phyloP scores from a whole-genome alignment of 2,113 vertebrate species.

The Bubo bubo region DNA sequence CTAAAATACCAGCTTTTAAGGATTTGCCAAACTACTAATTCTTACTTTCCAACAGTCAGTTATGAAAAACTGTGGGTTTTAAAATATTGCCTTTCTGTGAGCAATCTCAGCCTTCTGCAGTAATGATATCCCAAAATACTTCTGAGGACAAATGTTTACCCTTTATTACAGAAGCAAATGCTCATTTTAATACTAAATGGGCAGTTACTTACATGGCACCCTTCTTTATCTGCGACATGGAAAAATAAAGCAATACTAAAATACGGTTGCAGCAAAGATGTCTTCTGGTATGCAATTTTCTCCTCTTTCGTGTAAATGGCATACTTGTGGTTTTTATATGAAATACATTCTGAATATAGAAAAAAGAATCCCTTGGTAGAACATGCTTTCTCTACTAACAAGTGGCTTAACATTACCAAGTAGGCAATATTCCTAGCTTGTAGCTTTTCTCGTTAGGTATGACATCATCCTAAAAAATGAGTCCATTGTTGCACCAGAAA shows the following conservation, averaged over 20 bases:
- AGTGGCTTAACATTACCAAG: neutral
- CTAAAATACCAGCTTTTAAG: neutral
- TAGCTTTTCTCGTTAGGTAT: neutral
- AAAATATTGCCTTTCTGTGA: conserved; percentile 3
- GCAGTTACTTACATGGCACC: neutral
- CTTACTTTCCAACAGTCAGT: neutral
- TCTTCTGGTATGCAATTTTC: neutral
- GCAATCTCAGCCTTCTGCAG: neutral
- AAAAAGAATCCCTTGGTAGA: neutral
- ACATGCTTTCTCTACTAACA: neutral
- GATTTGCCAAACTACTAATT: neutral
- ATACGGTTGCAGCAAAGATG: neutral
- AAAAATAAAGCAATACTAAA: neutral
- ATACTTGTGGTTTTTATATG: neutral
- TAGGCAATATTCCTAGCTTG: neutral
- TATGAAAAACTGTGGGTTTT: neutral
- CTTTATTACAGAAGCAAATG: neutral
- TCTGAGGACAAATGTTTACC: neutral
- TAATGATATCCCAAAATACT: neutral
- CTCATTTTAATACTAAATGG: neutral
- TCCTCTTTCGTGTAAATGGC: neutral
- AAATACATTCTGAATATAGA: neutral
- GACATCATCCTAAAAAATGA: neutral
- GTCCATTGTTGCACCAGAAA: neutral
- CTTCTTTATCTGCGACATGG: neutral